Percentiles rank a stretch among this genome's conserved stretches.
Evolutionary conservation across 2,113 vertebrate genomes (phyloP).

Genomic region (Anoplopoma fimbria): DNA sequence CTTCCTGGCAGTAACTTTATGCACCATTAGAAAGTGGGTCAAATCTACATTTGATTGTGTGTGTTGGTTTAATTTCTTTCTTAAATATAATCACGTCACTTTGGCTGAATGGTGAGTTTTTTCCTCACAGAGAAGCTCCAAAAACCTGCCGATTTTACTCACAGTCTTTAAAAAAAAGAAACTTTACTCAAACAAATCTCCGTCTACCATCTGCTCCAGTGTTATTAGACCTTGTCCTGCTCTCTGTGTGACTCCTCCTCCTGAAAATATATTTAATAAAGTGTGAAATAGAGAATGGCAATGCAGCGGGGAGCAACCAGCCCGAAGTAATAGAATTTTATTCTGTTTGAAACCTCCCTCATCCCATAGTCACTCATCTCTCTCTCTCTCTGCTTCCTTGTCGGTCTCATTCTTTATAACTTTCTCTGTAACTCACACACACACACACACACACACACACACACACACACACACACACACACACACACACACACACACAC

Average conservation of each 20-base stretch:
- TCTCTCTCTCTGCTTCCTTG: background rate
- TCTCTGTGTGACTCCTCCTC: background rate
- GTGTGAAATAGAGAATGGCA: constrained; percentile 60
- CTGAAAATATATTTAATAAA: constrained; percentile 55
- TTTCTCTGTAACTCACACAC: no score
- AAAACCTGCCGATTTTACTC: background rate
- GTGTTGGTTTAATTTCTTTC: background rate
- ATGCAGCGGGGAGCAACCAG: constrained; percentile 1
- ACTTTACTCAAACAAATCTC: constrained; percentile 17
- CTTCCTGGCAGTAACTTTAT: no score
- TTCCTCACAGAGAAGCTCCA: background rate
- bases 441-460: background rate
- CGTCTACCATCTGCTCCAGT: constrained; percentile 36
- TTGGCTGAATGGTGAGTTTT: background rate
- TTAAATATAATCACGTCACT: background rate
- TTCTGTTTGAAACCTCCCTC: constrained; percentile 37
- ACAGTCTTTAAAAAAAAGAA: background rate
- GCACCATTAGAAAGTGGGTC: background rate
- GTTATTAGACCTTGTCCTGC: constrained; percentile 12
- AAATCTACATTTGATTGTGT: background rate
- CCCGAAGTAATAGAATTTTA: constrained; percentile 35
- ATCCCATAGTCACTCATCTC: background rate
- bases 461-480: constrained; percentile 15
- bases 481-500: constrained; percentile 8
- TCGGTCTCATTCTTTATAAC: no score